Base-by-base conservation (phyloP, 1,140 invertebrate species). In the Trissolcus basalis region DNA sequence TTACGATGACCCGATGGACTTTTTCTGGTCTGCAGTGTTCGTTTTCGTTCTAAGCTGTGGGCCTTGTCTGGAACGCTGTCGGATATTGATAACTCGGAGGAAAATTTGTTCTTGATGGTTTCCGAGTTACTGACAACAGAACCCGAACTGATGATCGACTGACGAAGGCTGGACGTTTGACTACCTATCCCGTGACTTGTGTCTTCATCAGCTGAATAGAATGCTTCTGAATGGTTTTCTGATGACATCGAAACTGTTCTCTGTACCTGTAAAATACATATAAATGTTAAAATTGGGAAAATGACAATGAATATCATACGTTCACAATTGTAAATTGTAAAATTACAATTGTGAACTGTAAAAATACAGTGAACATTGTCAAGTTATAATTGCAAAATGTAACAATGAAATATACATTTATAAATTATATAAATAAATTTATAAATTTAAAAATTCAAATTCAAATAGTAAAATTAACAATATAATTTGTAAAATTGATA, bases 151-250 rank as follows among this genome's bases (percentile, higher is more conserved):
- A 91, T 68, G 64, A 90, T 86, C 2, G 92, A 93, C 83, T 93
- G 91, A 55, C 91, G 89, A 41, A 93, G 87, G 73, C 92, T 93
- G 0, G 92, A 93, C 7, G 90, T 92, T 15, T 91, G 78, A 81
- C 84, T 87, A 6, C 81, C 83, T 16, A 90, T 84, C 48, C 88
- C 90, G 86, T 93, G 87, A 90, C 90, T 90, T 1, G 89, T 91
- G 80, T 96, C 95, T 86, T 97, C 96, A 83, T 96, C 95, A 0
- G 96, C 96, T 0, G 95, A 96, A 80, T 96, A 96, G 88, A 96
- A 97, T 16, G 94, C 93, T 86, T 97, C 96, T 0, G 95, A 96
- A 78, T 95, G 95, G 87, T 96, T 96, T 85, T 96, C 95, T 63
- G 94, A 96, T 1, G 94, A 95, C 81, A 96, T 92, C 0, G 95